Conservation (phyloP, 2,113 vertebrate genomes). For the Ameiurus melas region DNA sequence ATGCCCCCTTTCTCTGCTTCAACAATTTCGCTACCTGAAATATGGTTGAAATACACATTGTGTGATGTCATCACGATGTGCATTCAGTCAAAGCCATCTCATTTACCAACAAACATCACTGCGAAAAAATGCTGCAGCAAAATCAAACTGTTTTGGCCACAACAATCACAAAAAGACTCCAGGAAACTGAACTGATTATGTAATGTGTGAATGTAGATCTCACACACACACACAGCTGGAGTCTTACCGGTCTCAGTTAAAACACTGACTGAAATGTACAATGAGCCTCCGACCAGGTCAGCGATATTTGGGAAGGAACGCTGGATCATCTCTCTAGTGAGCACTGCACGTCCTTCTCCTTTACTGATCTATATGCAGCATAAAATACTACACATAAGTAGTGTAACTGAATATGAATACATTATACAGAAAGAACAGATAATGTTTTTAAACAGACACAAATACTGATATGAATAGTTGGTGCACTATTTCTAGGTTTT, state of each 20-base stretch:
- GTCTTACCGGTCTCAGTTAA: constrained; percentile 73
- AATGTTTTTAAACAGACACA: too few species aligned
- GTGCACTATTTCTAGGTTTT: too few species aligned
- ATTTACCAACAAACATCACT: too few species aligned
- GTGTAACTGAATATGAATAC: too few species aligned
- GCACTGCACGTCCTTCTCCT: neutral
- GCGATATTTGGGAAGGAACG: constrained; percentile 19
- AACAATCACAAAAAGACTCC: too few species aligned
- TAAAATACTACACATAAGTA: neutral
- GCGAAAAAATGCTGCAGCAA: too few species aligned
- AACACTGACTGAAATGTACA: constrained; percentile 60
- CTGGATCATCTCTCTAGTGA: constrained; percentile 31
- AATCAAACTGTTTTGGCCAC: too few species aligned
- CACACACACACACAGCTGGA: neutral
- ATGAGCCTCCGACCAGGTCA: constrained; percentile 29
- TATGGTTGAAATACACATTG: neutral
- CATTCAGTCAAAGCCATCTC: too few species aligned
- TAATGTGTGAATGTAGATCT: neutral
- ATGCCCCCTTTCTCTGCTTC: constrained; percentile 69
- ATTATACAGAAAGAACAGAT: too few species aligned
- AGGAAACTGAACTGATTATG: neutral
- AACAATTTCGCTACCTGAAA: constrained; percentile 81
- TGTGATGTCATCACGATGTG: too few species aligned
- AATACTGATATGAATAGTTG: too few species aligned
- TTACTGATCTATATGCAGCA: constrained; percentile 37